Conservation (phyloP, 2,797 vertebrate species). For the Thaleichthys pacificus region DNA sequence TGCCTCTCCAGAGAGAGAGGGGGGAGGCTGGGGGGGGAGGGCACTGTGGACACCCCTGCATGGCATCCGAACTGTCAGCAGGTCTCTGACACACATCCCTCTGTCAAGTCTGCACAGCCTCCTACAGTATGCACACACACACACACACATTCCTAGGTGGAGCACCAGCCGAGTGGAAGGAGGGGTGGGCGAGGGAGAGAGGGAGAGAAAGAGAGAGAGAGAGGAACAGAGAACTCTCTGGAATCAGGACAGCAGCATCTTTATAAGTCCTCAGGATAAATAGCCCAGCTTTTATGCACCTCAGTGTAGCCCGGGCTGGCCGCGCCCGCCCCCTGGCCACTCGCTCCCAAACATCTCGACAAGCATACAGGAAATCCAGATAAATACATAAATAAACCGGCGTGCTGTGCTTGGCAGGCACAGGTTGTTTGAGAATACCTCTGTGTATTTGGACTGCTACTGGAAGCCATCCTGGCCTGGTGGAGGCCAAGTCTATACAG, state of each 20-base stretch:
- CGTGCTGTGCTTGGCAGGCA: constrained; percentile 76
- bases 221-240: constrained; percentile 59
- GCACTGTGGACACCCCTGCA: constrained; percentile 14
- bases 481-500: constrained; percentile 64
- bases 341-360: constrained; percentile 63
- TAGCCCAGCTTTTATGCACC: constrained; percentile 62
- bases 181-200: background rate
- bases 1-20: background rate
- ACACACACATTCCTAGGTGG: constrained; percentile 46
- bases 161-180: constrained; percentile 25
- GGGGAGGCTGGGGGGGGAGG: too few species aligned
- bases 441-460: constrained; percentile 77
- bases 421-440: constrained; percentile 76
- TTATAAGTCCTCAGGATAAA: constrained; percentile 67
- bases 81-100: constrained; percentile 1
- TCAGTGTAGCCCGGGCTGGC: constrained; percentile 35
- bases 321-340: constrained; percentile 54
- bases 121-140: constrained; percentile 7
- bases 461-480: constrained; percentile 58
- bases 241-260: constrained; percentile 66
- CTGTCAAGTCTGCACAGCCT: background rate
- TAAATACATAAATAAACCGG: constrained; percentile 79
- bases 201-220: background rate
- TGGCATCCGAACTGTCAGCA: constrained; percentile 35
- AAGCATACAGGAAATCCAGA: constrained; percentile 79